Evolutionary conservation across 2,797 vertebrate genomes (phyloP).

Genomic region (Typhlichthys subterraneus): DNA sequence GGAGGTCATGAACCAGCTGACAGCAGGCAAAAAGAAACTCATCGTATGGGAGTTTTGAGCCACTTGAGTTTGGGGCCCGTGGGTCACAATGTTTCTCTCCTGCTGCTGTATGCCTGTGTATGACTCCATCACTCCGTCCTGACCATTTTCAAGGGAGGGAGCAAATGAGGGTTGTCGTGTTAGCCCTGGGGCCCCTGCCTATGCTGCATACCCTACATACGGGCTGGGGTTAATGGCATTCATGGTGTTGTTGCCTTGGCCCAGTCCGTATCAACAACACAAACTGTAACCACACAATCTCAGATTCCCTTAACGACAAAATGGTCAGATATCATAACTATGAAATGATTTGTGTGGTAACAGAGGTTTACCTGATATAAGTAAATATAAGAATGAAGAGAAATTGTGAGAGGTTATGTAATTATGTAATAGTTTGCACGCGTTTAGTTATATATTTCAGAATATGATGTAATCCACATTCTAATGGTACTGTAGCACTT

Average conservation of each 20-base stretch:
- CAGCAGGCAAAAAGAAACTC: too few relatives aligned
- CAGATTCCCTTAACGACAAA: slow-evolving; percentile 41
- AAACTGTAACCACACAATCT: slow-evolving; percentile 9
- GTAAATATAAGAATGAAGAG: too few relatives aligned
- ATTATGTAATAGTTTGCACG: not conserved
- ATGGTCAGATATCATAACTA: slow-evolving; percentile 32
- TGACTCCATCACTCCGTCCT: not conserved
- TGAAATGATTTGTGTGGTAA: not conserved
- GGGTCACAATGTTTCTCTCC: too few relatives aligned
- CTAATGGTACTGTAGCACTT: slow-evolving; percentile 1
- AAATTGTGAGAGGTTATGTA: not conserved
- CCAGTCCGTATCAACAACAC: slow-evolving; percentile 69
- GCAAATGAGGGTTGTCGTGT: slow-evolving; percentile 79
- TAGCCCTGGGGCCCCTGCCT: slow-evolving; percentile 55
- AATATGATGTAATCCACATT: not conserved
- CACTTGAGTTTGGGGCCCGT: too few relatives aligned
- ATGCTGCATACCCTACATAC: slow-evolving; percentile 52
- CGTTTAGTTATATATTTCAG: too few relatives aligned
- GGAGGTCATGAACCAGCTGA: too few relatives aligned
- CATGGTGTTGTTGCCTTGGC: slow-evolving; percentile 83
- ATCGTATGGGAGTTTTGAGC: too few relatives aligned
- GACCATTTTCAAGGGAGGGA: not conserved
- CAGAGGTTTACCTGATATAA: not conserved
- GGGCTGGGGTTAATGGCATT: slow-evolving; percentile 82
- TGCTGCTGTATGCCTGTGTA: too few relatives aligned